Conservation (phyloP, 2,797 vertebrate species). For the Esox lucius region DNA sequence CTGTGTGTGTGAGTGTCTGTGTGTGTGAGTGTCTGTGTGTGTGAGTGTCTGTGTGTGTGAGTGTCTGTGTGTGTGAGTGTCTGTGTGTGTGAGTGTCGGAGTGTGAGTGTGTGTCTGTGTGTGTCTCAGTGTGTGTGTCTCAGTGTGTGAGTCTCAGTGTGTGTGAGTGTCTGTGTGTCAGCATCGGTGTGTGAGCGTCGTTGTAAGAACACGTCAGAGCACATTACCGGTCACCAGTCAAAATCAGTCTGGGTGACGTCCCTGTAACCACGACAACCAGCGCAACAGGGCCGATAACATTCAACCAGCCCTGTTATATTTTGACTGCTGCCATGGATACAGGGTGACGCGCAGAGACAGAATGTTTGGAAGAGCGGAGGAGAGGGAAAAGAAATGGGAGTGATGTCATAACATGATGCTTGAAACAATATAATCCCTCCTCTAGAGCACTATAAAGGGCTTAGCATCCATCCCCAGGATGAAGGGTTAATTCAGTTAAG, state of each 20-base stretch:
- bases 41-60: too few species aligned
- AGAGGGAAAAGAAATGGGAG: not conserved
- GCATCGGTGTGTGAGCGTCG: not conserved
- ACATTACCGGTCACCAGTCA: slow-evolving; percentile 52
- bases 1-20: too few species aligned
- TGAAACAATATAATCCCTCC: not conserved
- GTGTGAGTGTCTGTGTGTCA: slow-evolving; percentile 14
- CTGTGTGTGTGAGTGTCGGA: too few species aligned
- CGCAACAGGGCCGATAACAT: slow-evolving; percentile 66
- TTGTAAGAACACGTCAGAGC: slow-evolving; percentile 40
- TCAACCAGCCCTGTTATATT: slow-evolving; percentile 57
- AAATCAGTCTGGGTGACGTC: slow-evolving; percentile 37
- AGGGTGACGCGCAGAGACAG: slow-evolving; percentile 27
- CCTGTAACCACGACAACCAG: slow-evolving; percentile 61
- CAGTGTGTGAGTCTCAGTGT: too few species aligned
- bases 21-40: too few species aligned
- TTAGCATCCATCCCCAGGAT: too few species aligned
- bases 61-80: too few species aligned
- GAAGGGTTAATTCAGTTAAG: too few species aligned
- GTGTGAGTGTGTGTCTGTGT: too few species aligned
- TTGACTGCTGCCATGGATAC: slow-evolving; percentile 69
- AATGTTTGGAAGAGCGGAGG: not conserved
- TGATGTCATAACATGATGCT: not conserved
- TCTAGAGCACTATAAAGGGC: too few species aligned
- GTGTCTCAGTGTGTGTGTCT: too few species aligned